Base-by-base conservation (phyloP, 1,140 invertebrate genomes). In the Leptinotarsa defecta region DNA sequence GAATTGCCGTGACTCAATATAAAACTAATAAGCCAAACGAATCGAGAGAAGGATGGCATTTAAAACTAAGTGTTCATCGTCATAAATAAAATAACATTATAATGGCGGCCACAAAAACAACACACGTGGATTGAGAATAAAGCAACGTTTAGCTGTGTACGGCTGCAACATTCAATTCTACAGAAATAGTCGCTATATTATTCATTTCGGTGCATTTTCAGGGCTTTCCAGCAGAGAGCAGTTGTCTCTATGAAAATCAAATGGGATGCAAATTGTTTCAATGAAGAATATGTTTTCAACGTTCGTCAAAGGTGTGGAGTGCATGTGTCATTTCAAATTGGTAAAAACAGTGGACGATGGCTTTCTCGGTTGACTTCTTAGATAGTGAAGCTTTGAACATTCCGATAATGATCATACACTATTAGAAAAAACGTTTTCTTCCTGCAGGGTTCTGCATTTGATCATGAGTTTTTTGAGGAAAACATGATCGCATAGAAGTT, bases 1-100 rank as follows among this genome's bases (percentile, higher is more conserved):
- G 19, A 70, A 70, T 70, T n/a, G 48, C 48, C 34, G 68, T 70
- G 68, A 70, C 68, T 70, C 68, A 49, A 70, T 70, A 70, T 57
- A 24, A 27, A 70, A 70, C 48, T 48, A 70, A 70, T 70, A 52
- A 70, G 68, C 68, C 48, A 70, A 70, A 70, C 48, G n/a, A 48
- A 70, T 27, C n/a, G 52, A 57, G 52, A 15, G 52, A 19, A 43
- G 68, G 48, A 70, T 27, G 68, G 20, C 48, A 22, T 11, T 70
- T 70, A 13, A 43, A 49, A 70, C 27, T 70, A 49, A 70, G 68
- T 70, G 68, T 48, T 48, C 34, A n/a, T 43, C 68, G 48, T 52
- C 48, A 52, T 48, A 57, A 70, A 48, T 70, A 49, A 70, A 70
- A 70, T 48, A 70, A 70, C 48, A 49, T 57, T 17, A 34, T 68